Conservation (phyloP, 2,797 vertebrate genomes). For the Harpagifer antarcticus region DNA sequence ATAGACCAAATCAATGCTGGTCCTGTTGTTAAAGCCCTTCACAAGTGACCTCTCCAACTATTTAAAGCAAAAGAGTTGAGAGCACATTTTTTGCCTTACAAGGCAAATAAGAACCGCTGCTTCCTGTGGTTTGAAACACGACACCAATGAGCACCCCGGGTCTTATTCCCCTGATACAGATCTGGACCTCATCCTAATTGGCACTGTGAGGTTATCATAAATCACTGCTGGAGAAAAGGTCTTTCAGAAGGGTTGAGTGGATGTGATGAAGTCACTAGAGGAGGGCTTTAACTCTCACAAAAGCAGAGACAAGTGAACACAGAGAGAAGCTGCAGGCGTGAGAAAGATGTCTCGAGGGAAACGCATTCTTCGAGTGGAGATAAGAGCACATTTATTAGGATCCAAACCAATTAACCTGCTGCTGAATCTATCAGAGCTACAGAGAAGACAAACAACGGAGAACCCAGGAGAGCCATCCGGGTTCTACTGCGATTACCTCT, state of each 20-base stretch:
- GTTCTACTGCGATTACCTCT: conserved; percentile 40
- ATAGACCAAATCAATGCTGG: conserved; percentile 21
- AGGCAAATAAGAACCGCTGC: conserved; percentile 18
- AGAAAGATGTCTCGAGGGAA: conserved; percentile 37
- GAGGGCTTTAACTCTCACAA: conserved; percentile 47
- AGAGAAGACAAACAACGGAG: conserved; percentile 44
- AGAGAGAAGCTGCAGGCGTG: conserved; percentile 52
- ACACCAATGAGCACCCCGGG: neutral
- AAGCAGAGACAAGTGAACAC: conserved; percentile 39
- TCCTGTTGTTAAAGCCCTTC: conserved; percentile 39
- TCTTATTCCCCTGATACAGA: conserved; percentile 20
- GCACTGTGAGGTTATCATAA: conserved; percentile 18
- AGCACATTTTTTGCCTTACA: conserved; percentile 5
- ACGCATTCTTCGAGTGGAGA: conserved; percentile 30
- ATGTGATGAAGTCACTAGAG: conserved; percentile 45
- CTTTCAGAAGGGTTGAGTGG: conserved; percentile 22
- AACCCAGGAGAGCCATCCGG: conserved; percentile 33
- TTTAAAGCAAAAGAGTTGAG: neutral
- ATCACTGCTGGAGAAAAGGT: conserved; percentile 15
- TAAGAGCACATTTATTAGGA: conserved; percentile 65
- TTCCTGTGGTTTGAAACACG: conserved; percentile 23
- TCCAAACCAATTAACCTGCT: conserved; percentile 69
- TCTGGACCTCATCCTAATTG: conserved; percentile 28
- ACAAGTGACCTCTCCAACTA: conserved; percentile 34
- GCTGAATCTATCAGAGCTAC: conserved; percentile 52